Conservation (phyloP, 2,888 invertebrate genomes). For the Nomada fucata region DNA sequence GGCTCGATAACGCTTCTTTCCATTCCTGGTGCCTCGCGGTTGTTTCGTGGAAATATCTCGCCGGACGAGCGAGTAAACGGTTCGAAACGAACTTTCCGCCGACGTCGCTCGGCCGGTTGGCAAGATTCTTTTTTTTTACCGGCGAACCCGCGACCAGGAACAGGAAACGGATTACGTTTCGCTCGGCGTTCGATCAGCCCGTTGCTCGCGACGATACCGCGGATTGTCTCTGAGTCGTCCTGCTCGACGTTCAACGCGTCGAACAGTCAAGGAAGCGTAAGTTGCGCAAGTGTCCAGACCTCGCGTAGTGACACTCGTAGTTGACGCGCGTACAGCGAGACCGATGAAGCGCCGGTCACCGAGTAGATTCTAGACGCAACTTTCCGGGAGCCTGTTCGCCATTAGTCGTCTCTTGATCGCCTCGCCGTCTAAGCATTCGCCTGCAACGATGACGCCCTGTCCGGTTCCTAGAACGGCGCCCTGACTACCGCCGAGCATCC, state of each 20-base stretch:
- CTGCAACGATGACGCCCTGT: slow-evolving; percentile 81
- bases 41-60: background rate
- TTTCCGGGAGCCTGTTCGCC: slow-evolving; percentile 94
- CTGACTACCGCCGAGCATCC: slow-evolving; percentile 81
- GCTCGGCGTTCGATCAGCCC: background rate
- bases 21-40: no score
- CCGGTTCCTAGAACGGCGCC: slow-evolving; percentile 78
- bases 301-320: background rate
- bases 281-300: background rate
- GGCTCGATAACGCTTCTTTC: slow-evolving; percentile 22
- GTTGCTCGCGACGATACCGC: slow-evolving; percentile 7
- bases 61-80: slow-evolving; percentile 24
- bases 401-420: slow-evolving; percentile 95
- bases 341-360: background rate
- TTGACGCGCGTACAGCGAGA: background rate
- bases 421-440: slow-evolving; percentile 90
- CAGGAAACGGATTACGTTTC: no score
- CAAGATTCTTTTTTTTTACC: background rate
- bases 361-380: slow-evolving; percentile 90
- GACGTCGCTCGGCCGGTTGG: background rate
- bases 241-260: background rate
- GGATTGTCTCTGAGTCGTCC: slow-evolving; percentile 22
- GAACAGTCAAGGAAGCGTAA: background rate
- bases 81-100: slow-evolving; percentile 38
- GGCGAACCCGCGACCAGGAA: background rate